Evolutionary conservation across 2,888 invertebrate genomes (phyloP).

Genomic region (Listrodromus nycthemerus): DNA sequence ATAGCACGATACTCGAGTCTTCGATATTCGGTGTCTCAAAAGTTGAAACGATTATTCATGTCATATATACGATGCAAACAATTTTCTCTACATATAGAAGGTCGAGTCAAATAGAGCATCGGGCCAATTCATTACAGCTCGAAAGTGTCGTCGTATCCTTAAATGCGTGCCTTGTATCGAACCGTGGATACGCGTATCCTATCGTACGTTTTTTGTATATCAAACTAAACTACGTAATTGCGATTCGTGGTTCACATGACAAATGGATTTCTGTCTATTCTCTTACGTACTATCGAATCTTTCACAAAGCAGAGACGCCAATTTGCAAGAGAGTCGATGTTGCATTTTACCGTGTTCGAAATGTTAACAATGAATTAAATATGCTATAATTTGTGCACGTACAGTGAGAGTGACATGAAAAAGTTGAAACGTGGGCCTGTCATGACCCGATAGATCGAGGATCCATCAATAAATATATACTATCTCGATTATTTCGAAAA

Average conservation of each 20-base stretch:
- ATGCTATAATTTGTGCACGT: not conserved
- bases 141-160: not conserved
- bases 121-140: not conserved
- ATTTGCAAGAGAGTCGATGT: slow-evolving; percentile 1
- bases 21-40: slow-evolving; percentile 24
- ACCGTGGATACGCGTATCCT: slow-evolving; percentile 32
- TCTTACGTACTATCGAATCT: not conserved
- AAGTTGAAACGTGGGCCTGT: not conserved
- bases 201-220: slow-evolving; percentile 37
- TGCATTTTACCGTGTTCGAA: not conserved
- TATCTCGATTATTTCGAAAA: not conserved
- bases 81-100: slow-evolving; percentile 23
- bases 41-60: slow-evolving; percentile 33
- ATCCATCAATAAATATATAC: not conserved
- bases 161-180: slow-evolving; percentile 50
- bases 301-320: not conserved
- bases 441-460: not conserved
- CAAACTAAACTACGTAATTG: slow-evolving; percentile 48
- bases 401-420: not conserved
- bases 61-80: slow-evolving; percentile 47
- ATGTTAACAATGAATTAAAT: not conserved
- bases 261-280: not conserved
- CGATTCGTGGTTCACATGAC: slow-evolving; percentile 30
- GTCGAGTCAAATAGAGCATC: not conserved
- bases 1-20: slow-evolving; percentile 37